Evolutionary conservation across 1,140 invertebrate genomes (phyloP).

Genomic region (Liolophura sinensis): DNA sequence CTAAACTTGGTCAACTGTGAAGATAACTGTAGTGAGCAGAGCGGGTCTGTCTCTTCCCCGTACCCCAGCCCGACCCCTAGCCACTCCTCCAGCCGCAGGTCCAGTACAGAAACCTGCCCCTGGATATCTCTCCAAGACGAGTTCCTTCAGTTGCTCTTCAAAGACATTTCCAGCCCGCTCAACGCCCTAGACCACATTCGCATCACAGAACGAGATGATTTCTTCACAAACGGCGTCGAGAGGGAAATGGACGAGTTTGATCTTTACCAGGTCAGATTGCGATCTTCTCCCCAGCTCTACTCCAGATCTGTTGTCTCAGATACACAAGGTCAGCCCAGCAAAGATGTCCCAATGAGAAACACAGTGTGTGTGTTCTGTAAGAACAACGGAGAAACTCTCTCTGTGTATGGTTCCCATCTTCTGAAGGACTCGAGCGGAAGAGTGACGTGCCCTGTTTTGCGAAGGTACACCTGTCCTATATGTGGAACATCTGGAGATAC

Average conservation of each 20-base stretch:
- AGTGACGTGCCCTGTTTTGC: slow-evolving; percentile 63
- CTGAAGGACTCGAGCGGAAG: slow-evolving; percentile 47
- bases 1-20: no score
- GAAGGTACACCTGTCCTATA: slow-evolving; percentile 59
- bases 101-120: no score
- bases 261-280: background rate
- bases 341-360: slow-evolving; percentile 16
- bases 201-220: slow-evolving; percentile 7
- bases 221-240: slow-evolving; percentile 10
- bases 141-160: no score
- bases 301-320: slow-evolving; percentile 59
- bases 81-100: no score
- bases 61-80: no score
- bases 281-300: no score
- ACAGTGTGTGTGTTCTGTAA: slow-evolving; percentile 61
- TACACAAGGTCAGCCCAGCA: slow-evolving; percentile 9
- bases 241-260: slow-evolving; percentile 18
- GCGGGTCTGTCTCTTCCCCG: no score
- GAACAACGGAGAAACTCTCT: slow-evolving; percentile 62
- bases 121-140: no score
- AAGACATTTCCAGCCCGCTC: background rate
- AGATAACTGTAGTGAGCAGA: no score
- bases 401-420: slow-evolving; percentile 60
- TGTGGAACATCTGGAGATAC: slow-evolving; percentile 61
- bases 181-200: slow-evolving; percentile 3